phyloP scores from a whole-genome alignment of 2,888 invertebrate genomes.

The Lordiphosa fenestrarum region DNA sequence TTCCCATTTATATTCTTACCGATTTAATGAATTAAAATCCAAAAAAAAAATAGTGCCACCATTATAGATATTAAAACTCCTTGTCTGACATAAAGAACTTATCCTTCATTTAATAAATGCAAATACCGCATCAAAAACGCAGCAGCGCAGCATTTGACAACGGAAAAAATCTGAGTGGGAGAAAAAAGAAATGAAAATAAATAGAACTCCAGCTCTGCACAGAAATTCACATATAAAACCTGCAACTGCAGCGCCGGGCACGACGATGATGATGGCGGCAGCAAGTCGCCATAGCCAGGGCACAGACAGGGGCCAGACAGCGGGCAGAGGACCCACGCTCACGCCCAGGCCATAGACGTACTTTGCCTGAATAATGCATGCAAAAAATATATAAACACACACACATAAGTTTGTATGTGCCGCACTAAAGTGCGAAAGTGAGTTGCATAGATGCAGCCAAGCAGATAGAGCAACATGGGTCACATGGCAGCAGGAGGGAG shows the following conservation, averaged over 20 bases:
- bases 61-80: conserved; percentile 45
- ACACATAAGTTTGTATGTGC: conserved; percentile 13
- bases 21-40: background rate
- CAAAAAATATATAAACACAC: conserved; percentile 24
- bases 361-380: conserved; percentile 63
- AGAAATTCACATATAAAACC: conserved; percentile 42
- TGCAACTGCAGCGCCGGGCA: conserved; percentile 20
- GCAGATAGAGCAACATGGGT: conserved; percentile 69
- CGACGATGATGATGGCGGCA: conserved; percentile 54
- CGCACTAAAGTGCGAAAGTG: conserved; percentile 66
- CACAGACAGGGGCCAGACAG: conserved; percentile 53
- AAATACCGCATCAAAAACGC: conserved; percentile 46
- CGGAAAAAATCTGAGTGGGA: conserved; percentile 29
- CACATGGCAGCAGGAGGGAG: conserved; percentile 37
- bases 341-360: conserved; percentile 29
- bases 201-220: conserved; percentile 61
- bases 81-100: conserved; percentile 37
- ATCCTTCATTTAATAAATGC: conserved; percentile 42
- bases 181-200: conserved; percentile 35
- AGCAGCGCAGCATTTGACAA: conserved; percentile 36
- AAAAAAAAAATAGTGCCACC: conserved; percentile 12
- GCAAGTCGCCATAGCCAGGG: conserved; percentile 34
- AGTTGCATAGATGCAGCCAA: conserved; percentile 67
- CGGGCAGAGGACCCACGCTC: conserved; percentile 33
- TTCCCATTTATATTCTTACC: conserved; percentile 12